Conservation (phyloP, 2,888 invertebrate species). For the Hirtodrosophila duncani region DNA sequence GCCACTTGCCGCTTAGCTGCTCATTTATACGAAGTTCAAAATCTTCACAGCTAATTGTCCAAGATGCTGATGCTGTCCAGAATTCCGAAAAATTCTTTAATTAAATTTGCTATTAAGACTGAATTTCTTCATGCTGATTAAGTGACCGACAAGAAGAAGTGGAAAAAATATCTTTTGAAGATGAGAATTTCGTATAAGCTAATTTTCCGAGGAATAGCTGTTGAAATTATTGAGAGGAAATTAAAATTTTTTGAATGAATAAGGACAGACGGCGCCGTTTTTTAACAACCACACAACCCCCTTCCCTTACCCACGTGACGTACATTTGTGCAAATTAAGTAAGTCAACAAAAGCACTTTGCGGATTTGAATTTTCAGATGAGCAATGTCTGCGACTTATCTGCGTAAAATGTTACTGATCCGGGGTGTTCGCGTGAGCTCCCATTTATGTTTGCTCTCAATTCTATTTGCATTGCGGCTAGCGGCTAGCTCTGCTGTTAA, state of each 20-base stretch:
- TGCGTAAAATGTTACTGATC: constrained; percentile 52
- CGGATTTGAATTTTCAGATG: constrained; percentile 50
- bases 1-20: constrained; percentile 61
- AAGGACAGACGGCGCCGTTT: constrained; percentile 11
- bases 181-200: constrained; percentile 27
- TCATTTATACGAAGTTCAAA: constrained; percentile 47
- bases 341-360: constrained; percentile 70
- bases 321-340: constrained; percentile 66
- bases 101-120: constrained; percentile 57
- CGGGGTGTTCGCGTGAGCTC: constrained; percentile 12
- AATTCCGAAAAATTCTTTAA: constrained; percentile 55
- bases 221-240: constrained; percentile 53
- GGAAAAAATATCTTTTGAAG: constrained; percentile 49
- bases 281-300: neutral
- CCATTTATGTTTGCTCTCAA: constrained; percentile 38
- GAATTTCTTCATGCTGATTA: constrained; percentile 63
- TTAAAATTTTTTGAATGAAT: constrained; percentile 59
- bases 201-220: constrained; percentile 38
- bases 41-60: constrained; percentile 66
- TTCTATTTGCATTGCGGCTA: constrained; percentile 64
- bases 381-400: constrained; percentile 53
- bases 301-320: constrained; percentile 9
- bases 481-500: constrained; percentile 38
- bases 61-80: constrained; percentile 59
- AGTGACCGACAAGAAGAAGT: constrained; percentile 41